Base-by-base conservation (phyloP, 1,140 invertebrate species). In the Pollicipes pollicipes region DNA sequence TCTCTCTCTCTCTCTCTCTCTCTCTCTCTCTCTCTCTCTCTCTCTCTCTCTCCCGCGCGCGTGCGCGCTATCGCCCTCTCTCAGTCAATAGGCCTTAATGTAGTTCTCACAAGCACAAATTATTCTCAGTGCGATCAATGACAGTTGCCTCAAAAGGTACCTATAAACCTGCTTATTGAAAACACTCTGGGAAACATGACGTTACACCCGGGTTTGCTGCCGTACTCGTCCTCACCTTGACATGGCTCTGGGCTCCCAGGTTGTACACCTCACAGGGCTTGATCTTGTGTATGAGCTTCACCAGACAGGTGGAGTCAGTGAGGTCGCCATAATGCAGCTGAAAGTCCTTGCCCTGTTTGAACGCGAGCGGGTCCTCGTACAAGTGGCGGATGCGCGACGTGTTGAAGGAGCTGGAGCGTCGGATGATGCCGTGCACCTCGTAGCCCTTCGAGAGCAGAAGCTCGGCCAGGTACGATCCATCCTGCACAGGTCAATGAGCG, bases 231-330 rank as follows among this genome's bases (percentile, higher is more conserved):
- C 83, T 85, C 73, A 98, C 95, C 84, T 98, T 99, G 13, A 99
- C 97, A 82, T 99, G 97, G 77, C 95, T 98, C 80, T 99, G 97
- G 2, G 97, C 97, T n/a, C 94, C 97, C 69, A 99, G 83, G 84
- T 99, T 99, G 78, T 99, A 99, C 73, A 99, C 91, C 83, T 99
- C 97, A 69, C 87, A 87, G 0, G 97, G 97, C 77, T 89, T 85
- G 6, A 93, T 85, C 77, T 86, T 83, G 70, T 84, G 86, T 68
- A 99, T 97, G 68, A 99, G 89, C 83, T 97, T 97, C 31, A 98
- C 92, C 73, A 99, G 83, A 80, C 94, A 97, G 74, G 93, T 95
- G 45, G 93, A 95, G 80, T 99, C 97, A 0, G 95, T 99, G 86
- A 99, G 88, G 77, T 99, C 97, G 35, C 97, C 97, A 83, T 99